Evolutionary conservation across 2,113 vertebrate species (phyloP).

Genomic region (Aegithalos caudatus): DNA sequence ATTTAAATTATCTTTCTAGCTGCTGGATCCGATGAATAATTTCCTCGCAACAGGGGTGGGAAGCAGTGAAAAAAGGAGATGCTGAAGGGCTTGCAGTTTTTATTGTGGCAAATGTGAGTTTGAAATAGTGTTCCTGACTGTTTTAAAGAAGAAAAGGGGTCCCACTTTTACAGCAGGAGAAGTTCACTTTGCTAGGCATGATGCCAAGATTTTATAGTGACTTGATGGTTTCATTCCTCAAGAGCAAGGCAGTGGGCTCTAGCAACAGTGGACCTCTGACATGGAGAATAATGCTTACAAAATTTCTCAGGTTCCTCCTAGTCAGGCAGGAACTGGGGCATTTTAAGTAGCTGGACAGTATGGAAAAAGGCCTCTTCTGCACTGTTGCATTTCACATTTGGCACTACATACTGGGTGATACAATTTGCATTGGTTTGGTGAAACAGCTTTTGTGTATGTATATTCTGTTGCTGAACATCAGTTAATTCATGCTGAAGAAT

Average conservation of each 20-base stretch:
- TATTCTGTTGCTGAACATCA: not conserved
- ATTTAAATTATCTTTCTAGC: not conserved
- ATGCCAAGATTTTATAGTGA: not conserved
- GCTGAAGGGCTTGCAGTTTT: not conserved
- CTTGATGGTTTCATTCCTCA: not conserved
- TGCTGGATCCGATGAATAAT: not conserved
- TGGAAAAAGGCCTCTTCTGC: not conserved
- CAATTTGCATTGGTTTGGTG: not conserved
- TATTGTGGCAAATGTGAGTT: not conserved
- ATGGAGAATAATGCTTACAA: not conserved
- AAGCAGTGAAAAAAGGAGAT: not conserved
- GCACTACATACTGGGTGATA: not conserved
- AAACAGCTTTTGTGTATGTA: not conserved
- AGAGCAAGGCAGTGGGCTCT: fast-evolving
- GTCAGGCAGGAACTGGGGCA: not conserved
- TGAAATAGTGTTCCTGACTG: not conserved
- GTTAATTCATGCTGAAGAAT: not conserved
- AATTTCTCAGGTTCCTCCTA: not conserved
- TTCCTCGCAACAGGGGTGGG: not conserved
- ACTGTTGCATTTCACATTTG: not conserved
- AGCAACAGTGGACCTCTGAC: not conserved
- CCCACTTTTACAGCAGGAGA: not conserved
- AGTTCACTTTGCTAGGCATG: not conserved
- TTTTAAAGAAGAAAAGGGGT: not conserved
- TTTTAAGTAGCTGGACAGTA: not conserved